These are phyloP conservation scores for Eulacestoma nigropectus DNA, from an alignment of 2,113 vertebrate genomes.

Conservation along the genomic window DNA sequence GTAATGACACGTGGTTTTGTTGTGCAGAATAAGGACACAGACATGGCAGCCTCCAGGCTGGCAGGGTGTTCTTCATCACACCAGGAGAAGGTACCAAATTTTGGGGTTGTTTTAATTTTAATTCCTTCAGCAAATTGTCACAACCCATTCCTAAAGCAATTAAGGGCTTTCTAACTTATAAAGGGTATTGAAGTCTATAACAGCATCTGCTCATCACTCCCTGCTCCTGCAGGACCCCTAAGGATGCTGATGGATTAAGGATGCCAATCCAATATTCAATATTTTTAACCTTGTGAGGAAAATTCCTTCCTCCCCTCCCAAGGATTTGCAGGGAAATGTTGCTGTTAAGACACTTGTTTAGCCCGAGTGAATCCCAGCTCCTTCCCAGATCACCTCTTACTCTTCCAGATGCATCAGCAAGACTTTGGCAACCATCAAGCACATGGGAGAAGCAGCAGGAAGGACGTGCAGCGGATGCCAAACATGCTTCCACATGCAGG, in stretches of 20 bases:
- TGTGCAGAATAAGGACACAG: neutral
- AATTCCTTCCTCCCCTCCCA: neutral
- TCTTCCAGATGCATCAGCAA: neutral
- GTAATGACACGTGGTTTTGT: accelerated
- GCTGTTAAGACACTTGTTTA: neutral
- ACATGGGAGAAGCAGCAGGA: neutral
- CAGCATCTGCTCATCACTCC: neutral
- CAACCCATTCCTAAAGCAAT: neutral
- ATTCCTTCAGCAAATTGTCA: neutral
- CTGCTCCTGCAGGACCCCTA: neutral
- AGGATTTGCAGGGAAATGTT: neutral
- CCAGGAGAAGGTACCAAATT: neutral
- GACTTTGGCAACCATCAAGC: neutral
- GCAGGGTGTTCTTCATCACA: neutral
- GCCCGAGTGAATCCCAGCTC: neutral
- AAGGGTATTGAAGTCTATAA: neutral
- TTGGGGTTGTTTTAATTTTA: neutral
- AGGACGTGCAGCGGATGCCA: conserved; percentile 23
- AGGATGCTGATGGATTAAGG: neutral
- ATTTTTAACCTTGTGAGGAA: neutral
- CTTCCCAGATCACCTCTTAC: neutral
- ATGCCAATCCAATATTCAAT: neutral
- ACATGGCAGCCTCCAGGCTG: neutral
- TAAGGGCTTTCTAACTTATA: neutral
- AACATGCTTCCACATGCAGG: conserved; percentile 13